Conservation (phyloP, 2,888 invertebrate genomes). For the Trisateles emortualis region DNA sequence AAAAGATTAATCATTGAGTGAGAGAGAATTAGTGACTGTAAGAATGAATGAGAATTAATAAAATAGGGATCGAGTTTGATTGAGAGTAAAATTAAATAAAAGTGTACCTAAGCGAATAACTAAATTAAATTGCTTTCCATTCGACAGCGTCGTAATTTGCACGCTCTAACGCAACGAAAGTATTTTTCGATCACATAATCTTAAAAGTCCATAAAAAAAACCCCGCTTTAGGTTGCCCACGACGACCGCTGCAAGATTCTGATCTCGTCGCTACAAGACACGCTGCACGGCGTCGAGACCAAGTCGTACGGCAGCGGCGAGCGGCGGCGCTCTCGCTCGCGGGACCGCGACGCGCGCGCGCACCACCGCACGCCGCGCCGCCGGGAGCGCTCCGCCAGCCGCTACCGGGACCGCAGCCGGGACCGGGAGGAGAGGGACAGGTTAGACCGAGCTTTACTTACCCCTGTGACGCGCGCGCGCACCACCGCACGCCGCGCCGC, state of each 20-base stretch:
- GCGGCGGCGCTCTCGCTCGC: slow-evolving; percentile 80
- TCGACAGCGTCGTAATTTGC: too few species aligned
- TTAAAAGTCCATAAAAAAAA: neutral
- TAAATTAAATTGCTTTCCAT: too few species aligned
- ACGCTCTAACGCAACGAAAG: too few species aligned
- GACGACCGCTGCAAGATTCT: slow-evolving; percentile 99
- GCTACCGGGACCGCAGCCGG: slow-evolving; percentile 77
- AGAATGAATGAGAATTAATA: too few species aligned
- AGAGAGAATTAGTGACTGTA: too few species aligned
- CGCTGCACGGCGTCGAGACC: slow-evolving; percentile 98
- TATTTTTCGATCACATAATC: too few species aligned
- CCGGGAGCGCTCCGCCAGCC: slow-evolving; percentile 74
- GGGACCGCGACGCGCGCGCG: slow-evolving; percentile 67
- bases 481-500: slow-evolving; percentile 75
- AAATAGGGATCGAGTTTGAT: too few species aligned
- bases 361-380: slow-evolving; percentile 77
- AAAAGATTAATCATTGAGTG: too few species aligned
- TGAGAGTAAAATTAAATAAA: too few species aligned
- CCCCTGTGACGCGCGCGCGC: slow-evolving; percentile 64
- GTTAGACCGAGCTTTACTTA: slow-evolving; percentile 63
- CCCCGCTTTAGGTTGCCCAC: slow-evolving; percentile 89
- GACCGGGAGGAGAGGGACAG: slow-evolving; percentile 80
- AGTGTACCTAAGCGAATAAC: too few species aligned
- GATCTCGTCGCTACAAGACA: slow-evolving; percentile 98
- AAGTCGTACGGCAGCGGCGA: slow-evolving; percentile 95